Percentiles rank a stretch among this genome's conserved stretches.
phyloP scores from a whole-genome alignment of 2,797 vertebrate species.

The Xenops minutus region DNA sequence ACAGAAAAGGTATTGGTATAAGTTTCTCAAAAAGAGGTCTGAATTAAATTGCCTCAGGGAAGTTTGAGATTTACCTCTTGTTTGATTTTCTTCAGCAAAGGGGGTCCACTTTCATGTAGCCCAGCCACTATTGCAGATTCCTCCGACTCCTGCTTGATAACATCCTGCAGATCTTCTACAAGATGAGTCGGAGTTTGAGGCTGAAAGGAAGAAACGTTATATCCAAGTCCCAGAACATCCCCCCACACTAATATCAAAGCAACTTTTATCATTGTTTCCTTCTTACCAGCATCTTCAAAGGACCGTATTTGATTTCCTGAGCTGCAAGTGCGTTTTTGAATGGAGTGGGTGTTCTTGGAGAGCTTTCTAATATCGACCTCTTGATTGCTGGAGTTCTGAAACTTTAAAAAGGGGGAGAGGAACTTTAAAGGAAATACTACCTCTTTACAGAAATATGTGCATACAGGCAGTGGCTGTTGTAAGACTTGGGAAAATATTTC shows the following conservation, averaged over 20 bases:
- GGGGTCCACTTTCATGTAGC: constrained; percentile 81
- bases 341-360: constrained; percentile 91
- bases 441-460: not conserved
- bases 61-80: constrained; percentile 86
- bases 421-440: constrained; percentile 24
- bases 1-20: constrained; percentile 34
- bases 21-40: constrained; percentile 49
- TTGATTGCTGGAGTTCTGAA: constrained; percentile 92
- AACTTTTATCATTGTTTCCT: constrained; percentile 33
- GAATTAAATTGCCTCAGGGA: constrained; percentile 59
- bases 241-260: constrained; percentile 16
- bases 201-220: constrained; percentile 67
- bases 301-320: constrained; percentile 92
- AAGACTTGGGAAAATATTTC: not conserved
- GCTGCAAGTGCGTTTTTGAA: constrained; percentile 88
- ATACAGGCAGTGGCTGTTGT: not conserved
- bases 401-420: constrained; percentile 72
- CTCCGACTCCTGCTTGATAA: constrained; percentile 95
- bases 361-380: constrained; percentile 91
- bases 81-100: constrained; percentile 95
- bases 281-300: constrained; percentile 92
- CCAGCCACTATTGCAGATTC: constrained; percentile 86
- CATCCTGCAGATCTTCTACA: constrained; percentile 86
- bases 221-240: constrained; percentile 34
- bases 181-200: constrained; percentile 84